A percentile compares a stretch with the other conserved stretches of the same genome.
phyloP scores from a whole-genome alignment of 1,140 invertebrate species.

The Drosophila persimilis region DNA sequence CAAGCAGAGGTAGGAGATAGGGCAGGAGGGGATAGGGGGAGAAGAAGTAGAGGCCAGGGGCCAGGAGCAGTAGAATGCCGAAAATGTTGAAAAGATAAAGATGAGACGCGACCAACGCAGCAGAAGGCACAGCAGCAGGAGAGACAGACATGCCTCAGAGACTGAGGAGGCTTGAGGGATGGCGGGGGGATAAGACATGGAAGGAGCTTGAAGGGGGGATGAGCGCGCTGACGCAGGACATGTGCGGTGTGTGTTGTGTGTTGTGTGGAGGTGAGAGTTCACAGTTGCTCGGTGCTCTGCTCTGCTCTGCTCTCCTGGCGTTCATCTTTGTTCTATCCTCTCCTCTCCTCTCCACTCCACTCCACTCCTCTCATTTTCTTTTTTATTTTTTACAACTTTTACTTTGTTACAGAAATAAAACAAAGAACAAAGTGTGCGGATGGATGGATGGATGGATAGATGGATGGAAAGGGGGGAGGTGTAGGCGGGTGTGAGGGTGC shows the following conservation, averaged over 20 bases:
- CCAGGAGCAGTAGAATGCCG: conserved; percentile 9
- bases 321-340: conserved; percentile 32
- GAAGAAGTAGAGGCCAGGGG: neutral
- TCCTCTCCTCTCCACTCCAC: conserved; percentile 11
- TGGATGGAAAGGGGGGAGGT: neutral
- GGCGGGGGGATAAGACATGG: neutral
- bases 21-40: neutral
- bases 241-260: conserved; percentile 9
- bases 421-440: conserved; percentile 46
- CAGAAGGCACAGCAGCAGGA: conserved; percentile 10
- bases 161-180: neutral
- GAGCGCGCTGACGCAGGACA: conserved; percentile 44
- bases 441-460: neutral
- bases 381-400: conserved; percentile 62
- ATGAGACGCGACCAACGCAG: conserved; percentile 23
- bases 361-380: conserved; percentile 13
- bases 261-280: conserved; percentile 38
- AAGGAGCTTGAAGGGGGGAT: conserved; percentile 10
- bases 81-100: conserved; percentile 52
- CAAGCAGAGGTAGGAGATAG: conserved; percentile 1
- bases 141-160: neutral
- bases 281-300: conserved; percentile 26
- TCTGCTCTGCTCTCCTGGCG: conserved; percentile 25
- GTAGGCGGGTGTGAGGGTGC: conserved; percentile 14
- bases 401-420: conserved; percentile 73